Base-by-base conservation (phyloP, 2,113 vertebrate species). In the Melanotaenia duboulayi region DNA sequence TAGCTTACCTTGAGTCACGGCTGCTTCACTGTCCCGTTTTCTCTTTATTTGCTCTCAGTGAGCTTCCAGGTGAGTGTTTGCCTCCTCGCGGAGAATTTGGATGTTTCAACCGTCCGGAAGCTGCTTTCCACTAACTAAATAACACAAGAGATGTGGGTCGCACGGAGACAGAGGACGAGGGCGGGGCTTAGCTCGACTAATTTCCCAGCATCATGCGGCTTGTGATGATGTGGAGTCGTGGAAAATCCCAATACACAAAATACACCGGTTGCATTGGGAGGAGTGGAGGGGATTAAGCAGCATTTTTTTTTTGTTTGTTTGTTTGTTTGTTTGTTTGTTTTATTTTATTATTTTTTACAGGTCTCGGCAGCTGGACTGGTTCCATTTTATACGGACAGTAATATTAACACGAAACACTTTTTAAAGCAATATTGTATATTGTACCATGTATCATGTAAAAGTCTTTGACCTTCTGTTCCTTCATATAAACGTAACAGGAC, bases 1-100 rank as follows among this genome's bases (percentile, higher is more conserved):
- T 23, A 50, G 2, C 69, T 80, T 66, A 86, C 84, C 80, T 63
- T 28, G 1, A 37, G 3, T 28, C 35, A 5, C 39, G 51, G 14
- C 28, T 20, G 24, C 20, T n/a, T 25, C 17, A 8, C 3, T 32
- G 66, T 19, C 12, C 6, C 6, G 8, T n/a, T 11, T 3, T 11
- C 7, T 7, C n/a, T 7, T 24, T 14, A 0, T 37, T 42, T 3
- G 4, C 10, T 25, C 23, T 52, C 4, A 12, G n/a, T 0, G 12
- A 42, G 35, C 46, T n/a, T 64, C 52, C n/a, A 7, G 19, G 5
- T 3, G 40, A 0, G 12, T 13, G 1, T 3, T n/a, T 13, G 1
- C n/a, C 11, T 3, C 42, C 0, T 4, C 20, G 1, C n/a, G 2
- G 19, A 23, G 4, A 17, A n/a, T 28, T 12, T 4, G 1, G 17